Evolutionary conservation across 2,888 invertebrate species (phyloP).

Genomic region (Lepidonotus clava): DNA sequence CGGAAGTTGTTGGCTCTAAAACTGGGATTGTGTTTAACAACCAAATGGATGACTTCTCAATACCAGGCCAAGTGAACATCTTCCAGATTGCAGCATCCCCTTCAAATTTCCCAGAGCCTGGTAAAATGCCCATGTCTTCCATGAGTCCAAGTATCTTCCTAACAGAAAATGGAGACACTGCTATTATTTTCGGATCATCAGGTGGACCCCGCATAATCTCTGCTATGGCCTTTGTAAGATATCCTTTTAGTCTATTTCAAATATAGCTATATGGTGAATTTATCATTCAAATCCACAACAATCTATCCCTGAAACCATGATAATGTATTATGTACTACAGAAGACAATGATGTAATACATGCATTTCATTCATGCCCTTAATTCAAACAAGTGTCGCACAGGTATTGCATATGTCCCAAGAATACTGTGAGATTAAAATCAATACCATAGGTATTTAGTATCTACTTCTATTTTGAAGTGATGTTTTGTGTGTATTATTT

Average conservation of each 20-base stretch:
- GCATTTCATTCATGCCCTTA: background rate
- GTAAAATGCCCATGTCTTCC: constrained; percentile 92
- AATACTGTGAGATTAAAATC: too few species aligned
- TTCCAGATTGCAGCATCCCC: constrained; percentile 85
- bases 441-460: background rate
- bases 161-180: constrained; percentile 85
- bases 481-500: background rate
- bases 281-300: background rate
- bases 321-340: background rate
- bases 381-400: too few species aligned
- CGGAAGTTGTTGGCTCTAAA: constrained; percentile 81
- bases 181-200: constrained; percentile 89
- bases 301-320: background rate
- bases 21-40: constrained; percentile 92
- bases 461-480: background rate
- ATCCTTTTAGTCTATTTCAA: background rate
- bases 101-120: constrained; percentile 90
- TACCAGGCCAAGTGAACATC: constrained; percentile 82
- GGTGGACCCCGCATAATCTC: constrained; percentile 95
- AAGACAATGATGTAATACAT: background rate
- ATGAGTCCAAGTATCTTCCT: constrained; percentile 92
- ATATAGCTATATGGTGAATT: background rate
- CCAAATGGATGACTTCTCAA: constrained; percentile 94
- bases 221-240: constrained; percentile 82
- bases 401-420: too few species aligned